These are phyloP conservation scores for Hydrolagus colliei DNA, from an alignment of 2,797 vertebrate species.

Conservation along the genomic window DNA sequence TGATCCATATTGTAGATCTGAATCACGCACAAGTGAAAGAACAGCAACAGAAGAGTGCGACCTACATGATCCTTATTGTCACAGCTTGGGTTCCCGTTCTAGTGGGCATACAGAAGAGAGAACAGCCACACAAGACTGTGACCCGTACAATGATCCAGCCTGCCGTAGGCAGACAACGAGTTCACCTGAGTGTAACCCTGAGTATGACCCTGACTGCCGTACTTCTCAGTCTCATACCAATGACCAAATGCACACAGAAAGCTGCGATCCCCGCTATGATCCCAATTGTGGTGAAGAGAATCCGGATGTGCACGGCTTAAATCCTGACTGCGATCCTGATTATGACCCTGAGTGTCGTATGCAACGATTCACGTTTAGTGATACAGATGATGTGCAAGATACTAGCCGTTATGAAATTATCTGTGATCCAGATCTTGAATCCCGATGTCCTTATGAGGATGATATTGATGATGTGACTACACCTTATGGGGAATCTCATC, in stretches of 20 bases:
- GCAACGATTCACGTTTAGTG: constrained; percentile 55
- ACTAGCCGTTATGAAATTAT: constrained; percentile 22
- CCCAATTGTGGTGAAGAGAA: constrained; percentile 49
- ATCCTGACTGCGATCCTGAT: constrained; percentile 45
- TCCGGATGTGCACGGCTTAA: constrained; percentile 43
- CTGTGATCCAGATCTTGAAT: constrained; percentile 30
- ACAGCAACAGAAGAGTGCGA: constrained; percentile 49
- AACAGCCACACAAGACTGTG: background rate
- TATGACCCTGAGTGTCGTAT: constrained; percentile 42
- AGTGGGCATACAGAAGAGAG: too few species aligned
- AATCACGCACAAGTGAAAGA: constrained; percentile 38
- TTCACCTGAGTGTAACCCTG: constrained; percentile 54
- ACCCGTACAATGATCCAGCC: constrained; percentile 1
- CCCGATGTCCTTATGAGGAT: constrained; percentile 10
- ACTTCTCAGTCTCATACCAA: constrained; percentile 32
- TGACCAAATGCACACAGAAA: constrained; percentile 37
- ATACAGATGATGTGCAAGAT: constrained; percentile 43
- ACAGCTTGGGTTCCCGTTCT: background rate
- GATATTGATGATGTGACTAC: constrained; percentile 21
- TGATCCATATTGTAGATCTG: background rate
- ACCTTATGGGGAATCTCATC: background rate
- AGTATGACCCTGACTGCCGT: constrained; percentile 64
- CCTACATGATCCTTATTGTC: constrained; percentile 56
- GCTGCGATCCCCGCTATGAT: constrained; percentile 51
- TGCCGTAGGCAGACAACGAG: background rate